phyloP scores from a whole-genome alignment of 2,888 invertebrate genomes.

The Stenurella melanura region DNA sequence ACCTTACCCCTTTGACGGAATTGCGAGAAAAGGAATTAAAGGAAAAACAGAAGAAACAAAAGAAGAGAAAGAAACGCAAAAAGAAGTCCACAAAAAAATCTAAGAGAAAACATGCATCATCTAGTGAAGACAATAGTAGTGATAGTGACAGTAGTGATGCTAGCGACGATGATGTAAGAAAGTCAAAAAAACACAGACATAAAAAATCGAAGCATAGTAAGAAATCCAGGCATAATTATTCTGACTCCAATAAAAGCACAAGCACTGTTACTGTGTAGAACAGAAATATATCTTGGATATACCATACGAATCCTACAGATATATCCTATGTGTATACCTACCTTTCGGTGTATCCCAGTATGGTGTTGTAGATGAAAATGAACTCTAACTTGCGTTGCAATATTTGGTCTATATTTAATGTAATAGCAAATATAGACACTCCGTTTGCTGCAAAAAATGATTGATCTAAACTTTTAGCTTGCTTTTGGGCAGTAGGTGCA shows the following conservation, averaged over 20 bases:
- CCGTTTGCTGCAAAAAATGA: too few relatives aligned
- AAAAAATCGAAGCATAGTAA: constrained; percentile 34
- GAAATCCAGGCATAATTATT: constrained; percentile 22
- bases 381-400: too few relatives aligned
- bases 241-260: constrained; percentile 28
- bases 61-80: constrained; percentile 77
- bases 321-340: too few relatives aligned
- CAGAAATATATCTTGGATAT: too few relatives aligned
- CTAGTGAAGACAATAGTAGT: constrained; percentile 55
- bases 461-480: too few relatives aligned
- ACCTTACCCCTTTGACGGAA: constrained; percentile 88
- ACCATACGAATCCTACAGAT: too few relatives aligned
- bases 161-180: constrained; percentile 69
- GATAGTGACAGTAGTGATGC: constrained; percentile 60
- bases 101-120: constrained; percentile 64
- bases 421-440: too few relatives aligned
- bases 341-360: too few relatives aligned
- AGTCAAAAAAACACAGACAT: constrained; percentile 40
- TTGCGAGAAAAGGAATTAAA: constrained; percentile 86
- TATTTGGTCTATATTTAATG: too few relatives aligned
- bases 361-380: too few relatives aligned
- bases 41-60: constrained; percentile 81
- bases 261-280: too few relatives aligned
- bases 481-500: too few relatives aligned
- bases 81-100: constrained; percentile 71